A percentile compares a stretch with the other conserved stretches of the same genome.
These are phyloP conservation scores for Nemapogon koenigi DNA, from an alignment of 2,888 invertebrate genomes.

Conservation along the genomic window DNA sequence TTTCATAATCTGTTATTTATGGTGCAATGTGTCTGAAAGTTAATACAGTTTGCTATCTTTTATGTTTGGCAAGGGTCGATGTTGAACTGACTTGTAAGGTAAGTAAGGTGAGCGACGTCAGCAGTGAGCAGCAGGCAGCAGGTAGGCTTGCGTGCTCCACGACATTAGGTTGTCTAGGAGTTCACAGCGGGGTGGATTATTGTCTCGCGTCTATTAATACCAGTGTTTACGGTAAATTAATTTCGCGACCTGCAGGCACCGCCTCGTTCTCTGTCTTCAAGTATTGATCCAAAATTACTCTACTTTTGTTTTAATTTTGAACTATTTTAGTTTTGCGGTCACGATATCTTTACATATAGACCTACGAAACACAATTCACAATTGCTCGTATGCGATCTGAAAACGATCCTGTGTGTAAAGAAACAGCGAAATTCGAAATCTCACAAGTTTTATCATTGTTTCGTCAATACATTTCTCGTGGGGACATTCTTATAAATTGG, in stretches of 20 bases:
- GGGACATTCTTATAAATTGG: constrained; percentile 57
- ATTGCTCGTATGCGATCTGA: too few relatives aligned
- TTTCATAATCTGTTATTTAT: too few relatives aligned
- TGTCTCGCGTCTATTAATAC: constrained; percentile 58
- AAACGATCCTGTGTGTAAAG: too few relatives aligned
- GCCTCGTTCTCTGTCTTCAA: constrained; percentile 12
- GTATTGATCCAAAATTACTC: background rate
- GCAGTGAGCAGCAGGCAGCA: background rate
- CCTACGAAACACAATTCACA: too few relatives aligned
- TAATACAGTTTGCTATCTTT: too few relatives aligned
- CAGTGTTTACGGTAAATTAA: constrained; percentile 50
- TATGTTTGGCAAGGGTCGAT: too few relatives aligned
- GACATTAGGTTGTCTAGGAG: constrained; percentile 47
- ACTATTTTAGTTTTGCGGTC: too few relatives aligned
- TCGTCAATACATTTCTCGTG: constrained; percentile 47
- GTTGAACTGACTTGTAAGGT: too few relatives aligned
- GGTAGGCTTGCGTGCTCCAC: constrained; percentile 39
- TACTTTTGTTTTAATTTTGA: too few relatives aligned
- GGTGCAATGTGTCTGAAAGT: too few relatives aligned
- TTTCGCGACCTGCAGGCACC: constrained; percentile 29
- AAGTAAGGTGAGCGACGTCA: too few relatives aligned
- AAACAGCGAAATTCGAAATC: constrained; percentile 28
- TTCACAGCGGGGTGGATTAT: constrained; percentile 46
- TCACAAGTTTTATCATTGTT: constrained; percentile 51
- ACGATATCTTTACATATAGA: too few relatives aligned